Evolutionary conservation across 2,888 invertebrate species (phyloP).

Genomic region (Eremobia ochroleuca): DNA sequence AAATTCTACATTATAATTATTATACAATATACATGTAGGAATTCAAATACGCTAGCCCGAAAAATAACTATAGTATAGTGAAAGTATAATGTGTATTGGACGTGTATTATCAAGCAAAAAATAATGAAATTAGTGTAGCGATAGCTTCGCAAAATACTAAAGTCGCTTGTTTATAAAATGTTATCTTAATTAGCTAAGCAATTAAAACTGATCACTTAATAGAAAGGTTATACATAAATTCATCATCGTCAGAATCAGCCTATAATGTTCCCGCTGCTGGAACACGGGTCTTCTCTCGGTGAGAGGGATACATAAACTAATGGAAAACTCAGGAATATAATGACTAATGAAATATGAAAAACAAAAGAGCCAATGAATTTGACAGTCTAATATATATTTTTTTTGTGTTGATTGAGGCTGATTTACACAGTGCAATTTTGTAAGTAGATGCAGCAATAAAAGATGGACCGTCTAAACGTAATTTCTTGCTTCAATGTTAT

Average conservation of each 20-base stretch:
- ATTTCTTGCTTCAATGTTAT: neutral
- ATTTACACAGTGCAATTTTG: neutral
- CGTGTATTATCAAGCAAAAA: neutral
- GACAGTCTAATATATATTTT: neutral
- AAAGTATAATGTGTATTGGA: neutral
- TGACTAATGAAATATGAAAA: neutral
- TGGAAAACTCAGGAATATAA: neutral
- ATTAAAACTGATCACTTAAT: neutral
- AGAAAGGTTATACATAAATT: neutral
- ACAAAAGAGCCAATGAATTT: neutral
- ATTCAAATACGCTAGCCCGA: conserved; percentile 2
- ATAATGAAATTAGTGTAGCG: conserved; percentile 7
- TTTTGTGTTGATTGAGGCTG: neutral
- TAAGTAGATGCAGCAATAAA: neutral
- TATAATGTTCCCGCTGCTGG: neutral
- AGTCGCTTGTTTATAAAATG: neutral
- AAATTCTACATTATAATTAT: neutral
- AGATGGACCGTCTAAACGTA: neutral
- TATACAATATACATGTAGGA: neutral
- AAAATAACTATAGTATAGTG: neutral
- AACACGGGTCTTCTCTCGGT: neutral
- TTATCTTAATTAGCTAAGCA: conserved; percentile 10
- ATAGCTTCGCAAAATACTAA: neutral
- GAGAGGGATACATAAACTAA: neutral
- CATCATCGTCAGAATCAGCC: neutral